Evolutionary conservation across 2,888 invertebrate genomes (phyloP).

Genomic region (Clivina fossor): DNA sequence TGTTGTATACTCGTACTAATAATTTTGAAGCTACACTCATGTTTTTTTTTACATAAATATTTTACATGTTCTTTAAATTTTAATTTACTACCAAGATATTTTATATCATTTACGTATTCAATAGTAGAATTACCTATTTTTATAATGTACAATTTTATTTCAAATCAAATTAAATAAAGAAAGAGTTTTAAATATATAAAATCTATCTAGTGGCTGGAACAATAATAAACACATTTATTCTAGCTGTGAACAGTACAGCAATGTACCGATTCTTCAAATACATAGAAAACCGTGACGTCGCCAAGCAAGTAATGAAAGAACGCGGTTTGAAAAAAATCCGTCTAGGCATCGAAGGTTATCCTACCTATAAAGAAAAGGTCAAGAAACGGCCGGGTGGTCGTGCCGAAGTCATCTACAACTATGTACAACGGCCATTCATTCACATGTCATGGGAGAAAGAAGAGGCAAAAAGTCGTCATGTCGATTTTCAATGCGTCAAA

Average conservation of each 20-base stretch:
- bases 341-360: slow-evolving; percentile 98
- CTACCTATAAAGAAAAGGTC: slow-evolving; percentile 98
- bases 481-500: slow-evolving; percentile 98
- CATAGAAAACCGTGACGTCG: slow-evolving; percentile 98
- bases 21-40: too few relatives aligned
- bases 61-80: too few relatives aligned
- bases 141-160: too few relatives aligned
- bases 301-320: slow-evolving; percentile 98
- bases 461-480: slow-evolving; percentile 97
- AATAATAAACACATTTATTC: slow-evolving; percentile 41
- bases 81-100: too few relatives aligned
- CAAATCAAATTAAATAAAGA: too few relatives aligned
- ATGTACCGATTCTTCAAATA: slow-evolving; percentile 99
- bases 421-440: slow-evolving; percentile 98
- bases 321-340: slow-evolving; percentile 98
- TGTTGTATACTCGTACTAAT: too few relatives aligned
- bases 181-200: neutral
- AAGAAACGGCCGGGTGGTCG: slow-evolving; percentile 92
- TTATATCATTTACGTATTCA: too few relatives aligned
- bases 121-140: too few relatives aligned
- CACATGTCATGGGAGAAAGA: slow-evolving; percentile 99
- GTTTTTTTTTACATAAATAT: too few relatives aligned
- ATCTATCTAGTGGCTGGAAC: neutral
- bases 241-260: slow-evolving; percentile 90
- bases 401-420: slow-evolving; percentile 98